A percentile compares a stretch with the other conserved stretches of the same genome.
These are phyloP conservation scores for Leptopilina myrica DNA, from an alignment of 2,888 invertebrate species.

Conservation along the genomic window DNA sequence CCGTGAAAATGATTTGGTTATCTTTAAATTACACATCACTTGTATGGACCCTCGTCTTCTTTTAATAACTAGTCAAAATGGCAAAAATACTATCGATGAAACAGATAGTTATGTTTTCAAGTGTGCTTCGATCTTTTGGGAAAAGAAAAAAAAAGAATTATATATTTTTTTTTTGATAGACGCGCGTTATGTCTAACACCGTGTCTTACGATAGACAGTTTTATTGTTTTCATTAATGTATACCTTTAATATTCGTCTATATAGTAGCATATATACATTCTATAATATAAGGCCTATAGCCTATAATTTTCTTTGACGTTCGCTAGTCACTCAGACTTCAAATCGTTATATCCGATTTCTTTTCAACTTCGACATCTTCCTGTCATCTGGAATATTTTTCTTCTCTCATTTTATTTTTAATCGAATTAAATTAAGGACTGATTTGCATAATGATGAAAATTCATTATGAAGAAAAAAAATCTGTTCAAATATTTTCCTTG, in stretches of 20 bases:
- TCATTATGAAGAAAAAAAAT: not conserved
- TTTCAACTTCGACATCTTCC: constrained; percentile 1
- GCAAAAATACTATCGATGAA: constrained; percentile 51
- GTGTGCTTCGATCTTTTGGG: constrained; percentile 11
- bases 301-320: constrained; percentile 27
- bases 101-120: constrained; percentile 49
- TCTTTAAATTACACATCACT: constrained; percentile 19
- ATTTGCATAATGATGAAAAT: not conserved
- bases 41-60: constrained; percentile 44
- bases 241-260: constrained; percentile 18
- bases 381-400: constrained; percentile 1
- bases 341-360: constrained; percentile 18
- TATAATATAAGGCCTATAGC: constrained; percentile 11
- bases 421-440: not conserved
- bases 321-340: constrained; percentile 15
- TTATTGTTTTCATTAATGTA: constrained; percentile 32
- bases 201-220: constrained; percentile 10
- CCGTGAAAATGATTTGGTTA: constrained; percentile 25
- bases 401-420: not conserved
- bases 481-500: not conserved
- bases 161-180: constrained; percentile 1
- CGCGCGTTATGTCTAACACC: constrained; percentile 3
- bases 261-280: not conserved
- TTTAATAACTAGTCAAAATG: constrained; percentile 48
- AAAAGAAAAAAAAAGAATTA: not conserved